Conservation (phyloP, 2,888 invertebrate genomes). For the Eupithecia dodoneata region DNA sequence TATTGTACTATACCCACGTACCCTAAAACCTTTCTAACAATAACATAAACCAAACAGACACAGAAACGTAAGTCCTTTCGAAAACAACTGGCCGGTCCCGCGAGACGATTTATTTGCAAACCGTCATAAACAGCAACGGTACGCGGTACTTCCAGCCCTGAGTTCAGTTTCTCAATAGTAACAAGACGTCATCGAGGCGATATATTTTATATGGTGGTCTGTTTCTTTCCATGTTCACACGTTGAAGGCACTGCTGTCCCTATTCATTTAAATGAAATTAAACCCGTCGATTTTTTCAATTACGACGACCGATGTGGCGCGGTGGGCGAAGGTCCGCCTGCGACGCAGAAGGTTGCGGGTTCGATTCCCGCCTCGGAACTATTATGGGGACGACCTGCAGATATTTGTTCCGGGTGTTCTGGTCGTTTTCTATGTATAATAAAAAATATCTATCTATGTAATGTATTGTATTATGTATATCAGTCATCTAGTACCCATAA, state of each 20-base stretch:
- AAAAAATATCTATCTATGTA: too few relatives aligned
- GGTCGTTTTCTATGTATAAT: too few relatives aligned
- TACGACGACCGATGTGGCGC: too few relatives aligned
- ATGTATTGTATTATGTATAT: too few relatives aligned
- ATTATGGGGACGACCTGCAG: too few relatives aligned
- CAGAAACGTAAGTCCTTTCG: slow-evolving; percentile 18
- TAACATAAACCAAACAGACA: slow-evolving; percentile 7
- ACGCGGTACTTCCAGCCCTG: background rate
- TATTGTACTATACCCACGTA: background rate
- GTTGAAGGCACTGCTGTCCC: background rate
- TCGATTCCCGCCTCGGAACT: too few relatives aligned
- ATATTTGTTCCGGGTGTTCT: too few relatives aligned
- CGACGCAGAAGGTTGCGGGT: too few relatives aligned
- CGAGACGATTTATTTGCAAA: slow-evolving; percentile 27
- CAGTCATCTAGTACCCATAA: too few relatives aligned
- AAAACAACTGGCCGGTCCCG: slow-evolving; percentile 13
- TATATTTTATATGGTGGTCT: background rate
- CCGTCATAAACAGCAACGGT: slow-evolving; percentile 31
- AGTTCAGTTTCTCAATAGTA: background rate
- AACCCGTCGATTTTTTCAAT: too few relatives aligned
- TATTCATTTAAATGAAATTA: too few relatives aligned
- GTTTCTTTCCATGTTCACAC: background rate
- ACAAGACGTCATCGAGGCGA: background rate
- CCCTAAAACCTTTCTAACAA: background rate
- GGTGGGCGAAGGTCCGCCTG: too few relatives aligned